Evolutionary conservation across 2,113 vertebrate species (phyloP).

Genomic region (Herpailurus yagouaroundi): DNA sequence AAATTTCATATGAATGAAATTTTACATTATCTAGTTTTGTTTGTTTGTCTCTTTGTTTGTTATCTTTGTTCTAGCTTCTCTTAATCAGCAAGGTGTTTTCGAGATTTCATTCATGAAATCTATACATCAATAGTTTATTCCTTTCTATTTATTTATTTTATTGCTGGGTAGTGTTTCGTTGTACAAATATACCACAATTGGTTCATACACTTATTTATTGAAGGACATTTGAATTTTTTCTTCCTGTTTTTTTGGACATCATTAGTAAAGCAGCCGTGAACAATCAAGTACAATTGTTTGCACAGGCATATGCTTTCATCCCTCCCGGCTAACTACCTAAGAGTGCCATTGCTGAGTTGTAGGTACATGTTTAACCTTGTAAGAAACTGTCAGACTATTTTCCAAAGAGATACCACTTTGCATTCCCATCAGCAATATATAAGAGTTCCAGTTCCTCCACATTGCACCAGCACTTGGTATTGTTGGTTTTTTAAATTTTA

Average conservation of each 20-base stretch:
- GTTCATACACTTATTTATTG: not conserved
- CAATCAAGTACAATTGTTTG: not conserved
- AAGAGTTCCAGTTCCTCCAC: not conserved
- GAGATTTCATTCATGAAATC: not conserved
- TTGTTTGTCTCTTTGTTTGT: not conserved
- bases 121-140: not conserved
- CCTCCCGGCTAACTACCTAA: not conserved
- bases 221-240: not conserved
- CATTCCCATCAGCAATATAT: not conserved
- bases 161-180: not conserved
- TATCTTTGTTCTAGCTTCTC: not conserved
- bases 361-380: not conserved
- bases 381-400: not conserved
- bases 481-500: not conserved
- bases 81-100: slow-evolving; percentile 15
- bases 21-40: not conserved
- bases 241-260: not conserved
- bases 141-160: not conserved
- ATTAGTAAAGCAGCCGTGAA: not conserved
- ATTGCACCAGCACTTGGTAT: not conserved
- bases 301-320: not conserved
- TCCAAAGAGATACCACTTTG: not conserved
- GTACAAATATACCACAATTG: not conserved
- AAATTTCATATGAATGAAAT: not conserved
- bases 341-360: not conserved